Percentiles rank a stretch among this genome's conserved stretches.
These are phyloP conservation scores for Hydropotes inermis DNA, from an alignment of 2,113 vertebrate genomes.

Conservation along the genomic window DNA sequence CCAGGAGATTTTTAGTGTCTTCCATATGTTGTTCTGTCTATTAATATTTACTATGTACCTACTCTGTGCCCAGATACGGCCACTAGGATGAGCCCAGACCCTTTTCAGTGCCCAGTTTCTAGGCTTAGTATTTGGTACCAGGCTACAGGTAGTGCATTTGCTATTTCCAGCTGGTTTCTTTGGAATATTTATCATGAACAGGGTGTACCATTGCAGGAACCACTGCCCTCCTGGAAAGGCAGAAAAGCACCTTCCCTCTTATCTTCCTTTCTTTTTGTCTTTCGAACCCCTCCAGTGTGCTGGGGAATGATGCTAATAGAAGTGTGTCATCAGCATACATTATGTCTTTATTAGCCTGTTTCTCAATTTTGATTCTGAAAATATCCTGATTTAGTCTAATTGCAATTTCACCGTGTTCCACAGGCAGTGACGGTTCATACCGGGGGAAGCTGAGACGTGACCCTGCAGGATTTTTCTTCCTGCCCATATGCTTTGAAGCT, in stretches of 20 bases:
- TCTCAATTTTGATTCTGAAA: constrained; percentile 72
- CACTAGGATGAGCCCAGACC: not conserved
- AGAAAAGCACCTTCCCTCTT: not conserved
- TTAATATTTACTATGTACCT: not conserved
- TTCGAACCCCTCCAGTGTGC: not conserved
- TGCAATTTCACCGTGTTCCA: constrained; percentile 36
- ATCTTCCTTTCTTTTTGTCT: constrained; percentile 24
- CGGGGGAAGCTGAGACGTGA: not conserved
- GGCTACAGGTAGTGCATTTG: accelerated
- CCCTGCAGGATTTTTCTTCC: constrained; percentile 8
- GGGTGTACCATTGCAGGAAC: accelerated
- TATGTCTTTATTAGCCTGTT: constrained; percentile 71
- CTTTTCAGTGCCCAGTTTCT: not conserved
- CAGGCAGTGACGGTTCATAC: not conserved
- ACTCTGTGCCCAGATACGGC: not conserved
- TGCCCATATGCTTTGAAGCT: constrained; percentile 19
- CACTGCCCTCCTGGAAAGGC: not conserved
- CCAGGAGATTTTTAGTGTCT: not conserved
- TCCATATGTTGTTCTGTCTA: not conserved
- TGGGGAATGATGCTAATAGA: constrained; percentile 40
- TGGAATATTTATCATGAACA: accelerated
- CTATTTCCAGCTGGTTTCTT: accelerated
- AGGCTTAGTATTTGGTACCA: not conserved
- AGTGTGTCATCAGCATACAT: constrained; percentile 67
- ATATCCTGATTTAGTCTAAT: constrained; percentile 72